Evolutionary conservation across 2,797 vertebrate genomes (phyloP), one percentile per base, ranked within the genome.

Genomic region (Aldrovandia affinis): DNA sequence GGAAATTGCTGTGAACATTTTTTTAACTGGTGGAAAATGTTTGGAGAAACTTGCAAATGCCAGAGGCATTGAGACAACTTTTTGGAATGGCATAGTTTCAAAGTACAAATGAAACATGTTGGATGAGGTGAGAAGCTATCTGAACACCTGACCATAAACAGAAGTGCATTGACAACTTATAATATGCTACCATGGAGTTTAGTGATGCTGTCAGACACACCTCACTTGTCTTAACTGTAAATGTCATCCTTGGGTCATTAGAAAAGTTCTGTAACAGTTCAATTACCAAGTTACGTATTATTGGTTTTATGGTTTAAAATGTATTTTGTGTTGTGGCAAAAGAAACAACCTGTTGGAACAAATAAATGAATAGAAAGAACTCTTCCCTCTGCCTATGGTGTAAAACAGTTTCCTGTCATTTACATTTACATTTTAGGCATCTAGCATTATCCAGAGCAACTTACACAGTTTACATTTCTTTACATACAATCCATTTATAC

Each of bases 51-150:
- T 33, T 30, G 30, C 39, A 39, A 73, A 73, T 39, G 4, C 50
- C 4, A 52, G 50, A 52, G 50, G 12, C 12, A 12, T 52, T 52
- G 50, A 52, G 12, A 52, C 50, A 4, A 73, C 22, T 75, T 75
- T 75, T 44, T 75, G 20, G 22, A 42, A 44, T 18, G 12, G 14
- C 65, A 42, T 44, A n/a, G 18, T 75, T 75, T 75, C 20, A 44
- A 75, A 75, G 70, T 36, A 75, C 70, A 75, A 75, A 44, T 75
- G 36, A 42, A 22, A 22, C 36, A 7, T 75, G 70, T 75, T 36
- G 39, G 39, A 44, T 42, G 36, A 42, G 39, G 1, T 22, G 30
- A 15, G 3, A 12, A 36, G 59, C 18, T 70, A 18, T 70, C 22
- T 20, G 39, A 25, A 42, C 1, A 4, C 15, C 30, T 14, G 12